Conservation (phyloP, 2,888 invertebrate genomes). For the Lasioglossum leucozonium region DNA sequence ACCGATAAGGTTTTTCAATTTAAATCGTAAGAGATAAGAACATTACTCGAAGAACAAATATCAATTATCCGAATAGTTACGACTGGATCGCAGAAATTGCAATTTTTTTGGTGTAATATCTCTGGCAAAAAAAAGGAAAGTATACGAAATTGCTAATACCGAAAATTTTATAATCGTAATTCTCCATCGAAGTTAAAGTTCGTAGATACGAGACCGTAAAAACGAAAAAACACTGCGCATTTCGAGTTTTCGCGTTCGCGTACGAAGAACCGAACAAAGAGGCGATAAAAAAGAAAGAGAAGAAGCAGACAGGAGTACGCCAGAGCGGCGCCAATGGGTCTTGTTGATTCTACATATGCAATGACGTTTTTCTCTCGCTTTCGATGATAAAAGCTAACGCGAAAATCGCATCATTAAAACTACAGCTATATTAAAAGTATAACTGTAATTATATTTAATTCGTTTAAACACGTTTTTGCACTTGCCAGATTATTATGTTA, state of each 20-base stretch:
- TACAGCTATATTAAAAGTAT: no score
- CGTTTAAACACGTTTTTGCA: background rate
- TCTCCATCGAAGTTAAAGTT: background rate
- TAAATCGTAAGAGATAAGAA: background rate
- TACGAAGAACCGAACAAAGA: constrained; percentile 1
- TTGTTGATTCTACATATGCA: constrained; percentile 59
- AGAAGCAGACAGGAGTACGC: background rate
- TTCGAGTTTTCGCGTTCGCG: background rate
- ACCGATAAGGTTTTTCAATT: background rate
- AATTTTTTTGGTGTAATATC: no score
- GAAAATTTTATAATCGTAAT: background rate
- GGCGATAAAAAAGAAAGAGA: background rate
- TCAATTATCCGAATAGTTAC: background rate
- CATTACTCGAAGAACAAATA: background rate
- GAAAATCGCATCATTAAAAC: background rate
- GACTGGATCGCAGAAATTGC: background rate
- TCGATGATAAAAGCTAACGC: no score
- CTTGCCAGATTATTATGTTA: background rate
- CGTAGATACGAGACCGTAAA: background rate
- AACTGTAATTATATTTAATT: no score
- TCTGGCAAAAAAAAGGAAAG: no score
- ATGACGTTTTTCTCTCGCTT: constrained; percentile 50
- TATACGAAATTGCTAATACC: background rate
- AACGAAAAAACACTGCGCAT: background rate
- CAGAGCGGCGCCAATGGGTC: constrained; percentile 52